Base-by-base conservation (phyloP, 2,888 invertebrate genomes). In the Bombylius discolor region DNA sequence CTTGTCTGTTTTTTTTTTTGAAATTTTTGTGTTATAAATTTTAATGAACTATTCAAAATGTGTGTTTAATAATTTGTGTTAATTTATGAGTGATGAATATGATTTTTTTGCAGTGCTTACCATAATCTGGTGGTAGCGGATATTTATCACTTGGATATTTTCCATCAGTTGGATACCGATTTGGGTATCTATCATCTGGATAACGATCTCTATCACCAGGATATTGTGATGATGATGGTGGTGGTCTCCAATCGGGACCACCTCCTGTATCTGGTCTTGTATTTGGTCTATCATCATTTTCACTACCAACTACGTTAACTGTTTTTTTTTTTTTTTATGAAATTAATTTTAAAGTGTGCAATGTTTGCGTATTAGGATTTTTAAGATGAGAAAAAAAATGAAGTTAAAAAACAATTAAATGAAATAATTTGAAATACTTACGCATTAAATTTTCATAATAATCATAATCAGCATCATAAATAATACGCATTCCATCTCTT, bases 401-500 rank as follows among this genome's bases (percentile, higher is more conserved):
- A 54, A 31, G 31, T 47, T 36, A 47, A 32, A 33, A 45, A 39
- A 32, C 14, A 31, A 36, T 48, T 36, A 48, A 33, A 44, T 23
- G 23, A 8, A 55, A 57, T 51, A 52, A 65, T 65, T 62, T 62
- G 45, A 60, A 51, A 62, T 23, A 82, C 89, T 84, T 78, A 91
- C 92, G 86, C 89, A 91, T 90, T 53, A 92, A 78, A 76, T 91
- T 91, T 75, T 93, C 92, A 68, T 92, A 93, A 74, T 92, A 93
- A 76, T 93, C 92, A 71, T 89, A 92, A 73, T 91, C 91, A 4
- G 89, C 89, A 71, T 93, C 92, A 69, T 91, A 91, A 62, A 91
- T 86, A 55, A 92, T 84, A 59, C 91, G 79, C 81, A 90, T 88
- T 48, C 90, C 89, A 69, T 91, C 89, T 66, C 87, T 82, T 74